These are phyloP conservation scores for Calephelis perditalis DNA, from an alignment of 2,888 invertebrate genomes.

Conservation along the genomic window DNA sequence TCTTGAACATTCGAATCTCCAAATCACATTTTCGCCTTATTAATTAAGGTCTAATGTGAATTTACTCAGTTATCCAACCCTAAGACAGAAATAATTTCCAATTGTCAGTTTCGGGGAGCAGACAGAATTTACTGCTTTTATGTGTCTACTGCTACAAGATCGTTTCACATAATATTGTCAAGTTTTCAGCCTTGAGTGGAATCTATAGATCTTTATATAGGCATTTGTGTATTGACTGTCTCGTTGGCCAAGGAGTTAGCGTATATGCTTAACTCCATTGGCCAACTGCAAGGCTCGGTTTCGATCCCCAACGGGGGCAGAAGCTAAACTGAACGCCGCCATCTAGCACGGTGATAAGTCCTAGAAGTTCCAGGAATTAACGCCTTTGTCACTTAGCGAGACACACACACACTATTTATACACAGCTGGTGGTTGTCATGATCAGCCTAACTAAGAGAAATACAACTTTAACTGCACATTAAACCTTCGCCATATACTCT, in stretches of 20 bases:
- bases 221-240: no score
- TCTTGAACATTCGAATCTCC: not conserved
- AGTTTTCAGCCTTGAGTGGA: no score
- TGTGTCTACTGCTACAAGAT: not conserved
- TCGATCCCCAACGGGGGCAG: no score
- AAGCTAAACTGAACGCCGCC: slow-evolving; percentile 86
- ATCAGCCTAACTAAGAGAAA: slow-evolving; percentile 96
- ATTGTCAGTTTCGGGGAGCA: slow-evolving; percentile 21
- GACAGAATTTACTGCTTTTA: slow-evolving; percentile 20
- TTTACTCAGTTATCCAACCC: slow-evolving; percentile 27
- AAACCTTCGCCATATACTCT: slow-evolving; percentile 97
- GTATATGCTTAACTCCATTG: no score
- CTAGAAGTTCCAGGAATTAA: slow-evolving; percentile 92
- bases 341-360: slow-evolving; percentile 94
- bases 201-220: no score
- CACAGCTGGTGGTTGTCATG: slow-evolving; percentile 93
- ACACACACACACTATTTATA: slow-evolving; percentile 92
- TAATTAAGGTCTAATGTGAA: slow-evolving; percentile 31
- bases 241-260: no score
- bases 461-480: slow-evolving; percentile 97
- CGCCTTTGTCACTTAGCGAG: slow-evolving; percentile 87
- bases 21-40: slow-evolving; percentile 27
- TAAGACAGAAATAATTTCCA: slow-evolving; percentile 28
- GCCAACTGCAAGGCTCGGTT: no score
- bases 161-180: no score